Evolutionary conservation across 2,113 vertebrate species (phyloP).

Genomic region (Xiphias gladius): DNA sequence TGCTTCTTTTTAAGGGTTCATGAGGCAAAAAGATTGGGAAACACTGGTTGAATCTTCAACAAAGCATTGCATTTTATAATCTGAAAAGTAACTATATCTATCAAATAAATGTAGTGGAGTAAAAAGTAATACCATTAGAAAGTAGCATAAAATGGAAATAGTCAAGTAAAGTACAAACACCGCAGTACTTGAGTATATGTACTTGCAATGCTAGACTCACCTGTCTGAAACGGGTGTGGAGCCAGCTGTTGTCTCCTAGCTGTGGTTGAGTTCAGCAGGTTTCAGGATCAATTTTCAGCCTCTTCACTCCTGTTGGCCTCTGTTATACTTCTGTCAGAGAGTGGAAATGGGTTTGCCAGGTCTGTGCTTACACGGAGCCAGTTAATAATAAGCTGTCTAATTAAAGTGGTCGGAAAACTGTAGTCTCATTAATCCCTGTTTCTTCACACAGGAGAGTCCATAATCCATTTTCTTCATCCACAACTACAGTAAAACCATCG

Average conservation of each 20-base stretch:
- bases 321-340: not conserved
- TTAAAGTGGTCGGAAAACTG: not conserved
- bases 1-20: too few species aligned
- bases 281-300: not conserved
- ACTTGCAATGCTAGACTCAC: constrained; percentile 29
- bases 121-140: too few species aligned
- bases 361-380: not conserved
- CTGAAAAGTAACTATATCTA: too few species aligned
- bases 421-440: constrained; percentile 29
- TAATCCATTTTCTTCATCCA: constrained; percentile 12
- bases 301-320: constrained; percentile 10
- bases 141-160: too few species aligned
- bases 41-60: too few species aligned
- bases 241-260: not conserved
- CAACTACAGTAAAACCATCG: not conserved
- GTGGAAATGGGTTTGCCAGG: not conserved
- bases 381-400: constrained; percentile 21
- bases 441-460: constrained; percentile 8
- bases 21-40: too few species aligned
- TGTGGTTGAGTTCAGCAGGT: not conserved
- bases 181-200: not conserved
- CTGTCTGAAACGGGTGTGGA: not conserved
- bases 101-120: too few species aligned
- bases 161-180: not conserved
- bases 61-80: too few species aligned